Conservation (phyloP, 2,113 vertebrate species). For the Alosa alosa region DNA sequence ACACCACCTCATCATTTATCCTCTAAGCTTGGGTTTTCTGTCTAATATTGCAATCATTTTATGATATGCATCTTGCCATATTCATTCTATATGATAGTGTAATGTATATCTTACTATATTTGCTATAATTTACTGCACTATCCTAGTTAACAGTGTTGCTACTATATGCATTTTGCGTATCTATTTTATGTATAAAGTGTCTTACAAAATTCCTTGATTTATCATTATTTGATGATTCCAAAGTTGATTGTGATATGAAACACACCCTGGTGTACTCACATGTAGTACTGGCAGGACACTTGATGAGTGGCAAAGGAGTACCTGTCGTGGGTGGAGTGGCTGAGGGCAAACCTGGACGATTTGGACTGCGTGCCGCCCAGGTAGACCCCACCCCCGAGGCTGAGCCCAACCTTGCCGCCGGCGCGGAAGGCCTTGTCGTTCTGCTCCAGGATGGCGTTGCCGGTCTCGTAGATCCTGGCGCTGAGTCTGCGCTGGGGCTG, state of each 20-base stretch:
- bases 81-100: too few relatives aligned
- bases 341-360: slow-evolving; percentile 13
- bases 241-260: background rate
- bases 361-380: slow-evolving; percentile 50
- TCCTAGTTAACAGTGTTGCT: too few relatives aligned
- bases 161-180: too few relatives aligned
- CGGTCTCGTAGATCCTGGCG: slow-evolving; percentile 5
- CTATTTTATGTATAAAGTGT: too few relatives aligned
- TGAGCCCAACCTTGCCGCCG: slow-evolving; percentile 46
- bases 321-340: slow-evolving; percentile 49
- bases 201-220: too few relatives aligned
- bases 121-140: too few relatives aligned
- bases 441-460: slow-evolving; percentile 16
- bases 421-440: background rate
- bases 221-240: background rate
- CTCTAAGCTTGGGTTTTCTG: background rate
- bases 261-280: slow-evolving; percentile 36
- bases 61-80: background rate
- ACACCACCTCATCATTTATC: background rate
- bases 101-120: too few relatives aligned
- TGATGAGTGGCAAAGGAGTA: slow-evolving; percentile 48
- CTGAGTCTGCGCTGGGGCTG: slow-evolving; percentile 12
- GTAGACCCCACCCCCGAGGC: background rate
- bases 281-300: slow-evolving; percentile 51
- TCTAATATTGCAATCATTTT: background rate